These are phyloP conservation scores for Pyrgus malvae DNA, from an alignment of 2,888 invertebrate species.

Conservation along the genomic window DNA sequence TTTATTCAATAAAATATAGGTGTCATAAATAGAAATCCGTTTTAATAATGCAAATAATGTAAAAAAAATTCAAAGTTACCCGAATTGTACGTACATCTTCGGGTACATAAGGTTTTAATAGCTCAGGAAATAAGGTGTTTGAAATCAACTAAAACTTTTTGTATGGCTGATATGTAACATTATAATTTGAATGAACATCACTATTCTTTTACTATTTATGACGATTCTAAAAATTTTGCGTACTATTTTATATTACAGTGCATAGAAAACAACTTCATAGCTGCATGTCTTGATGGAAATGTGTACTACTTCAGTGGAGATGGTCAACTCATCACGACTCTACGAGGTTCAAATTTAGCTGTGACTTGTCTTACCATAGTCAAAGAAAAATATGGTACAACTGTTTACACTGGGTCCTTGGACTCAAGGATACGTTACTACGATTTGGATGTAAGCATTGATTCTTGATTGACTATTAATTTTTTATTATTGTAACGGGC, in stretches of 20 bases:
- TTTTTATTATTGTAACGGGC: neutral
- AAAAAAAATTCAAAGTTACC: no score
- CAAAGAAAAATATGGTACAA: conserved; percentile 69
- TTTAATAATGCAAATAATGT: no score
- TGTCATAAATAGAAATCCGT: no score
- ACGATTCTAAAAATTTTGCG: neutral
- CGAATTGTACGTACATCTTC: no score
- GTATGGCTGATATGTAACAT: no score
- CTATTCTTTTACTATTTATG: no score
- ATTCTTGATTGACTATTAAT: neutral
- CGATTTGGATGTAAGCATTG: conserved; percentile 73
- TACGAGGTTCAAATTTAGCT: conserved; percentile 81
- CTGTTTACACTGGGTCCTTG: conserved; percentile 83
- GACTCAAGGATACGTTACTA: conserved; percentile 83
- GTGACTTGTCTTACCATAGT: conserved; percentile 83
- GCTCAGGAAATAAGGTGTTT: no score
- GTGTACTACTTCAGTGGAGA: conserved; percentile 83
- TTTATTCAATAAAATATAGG: no score
- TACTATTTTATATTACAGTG: conserved; percentile 66
- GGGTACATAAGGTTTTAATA: no score
- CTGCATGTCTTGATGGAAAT: conserved; percentile 84
- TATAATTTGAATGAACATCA: no score
- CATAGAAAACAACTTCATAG: conserved; percentile 81
- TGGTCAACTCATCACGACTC: conserved; percentile 77
- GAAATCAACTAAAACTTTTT: no score